phyloP scores from a whole-genome alignment of 2,113 vertebrate species.

The Elaphurus davidianus region DNA sequence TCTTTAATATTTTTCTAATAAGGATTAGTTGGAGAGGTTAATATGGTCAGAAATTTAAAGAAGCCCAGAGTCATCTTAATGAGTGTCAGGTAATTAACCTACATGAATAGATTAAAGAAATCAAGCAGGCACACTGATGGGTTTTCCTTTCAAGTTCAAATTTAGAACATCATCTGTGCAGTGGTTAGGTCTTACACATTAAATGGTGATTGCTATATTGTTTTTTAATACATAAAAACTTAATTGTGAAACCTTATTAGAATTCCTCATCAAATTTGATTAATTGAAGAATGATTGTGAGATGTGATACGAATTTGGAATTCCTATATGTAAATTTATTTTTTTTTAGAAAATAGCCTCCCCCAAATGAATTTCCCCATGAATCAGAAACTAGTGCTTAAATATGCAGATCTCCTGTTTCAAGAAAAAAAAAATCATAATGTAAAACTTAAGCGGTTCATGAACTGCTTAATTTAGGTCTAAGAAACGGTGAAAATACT shows the following conservation, averaged over 20 bases:
- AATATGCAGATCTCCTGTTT: neutral
- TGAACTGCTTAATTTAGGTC: neutral
- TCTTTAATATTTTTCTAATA: conserved; percentile 80
- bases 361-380: conserved; percentile 25
- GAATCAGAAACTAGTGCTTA: neutral
- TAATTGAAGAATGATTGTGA: conserved; percentile 65
- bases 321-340: conserved; percentile 36
- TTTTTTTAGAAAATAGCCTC: conserved; percentile 28
- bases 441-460: neutral
- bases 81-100: conserved; percentile 79
- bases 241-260: conserved; percentile 67
- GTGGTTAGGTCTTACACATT: conserved; percentile 60
- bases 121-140: conserved; percentile 67
- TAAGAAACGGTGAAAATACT: neutral
- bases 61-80: conserved; percentile 77
- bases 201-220: conserved; percentile 68
- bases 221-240: conserved; percentile 74
- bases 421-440: neutral
- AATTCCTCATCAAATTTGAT: conserved; percentile 71
- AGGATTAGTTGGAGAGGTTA: conserved; percentile 78
- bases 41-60: conserved; percentile 79
- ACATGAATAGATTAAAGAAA: conserved; percentile 78
- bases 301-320: conserved; percentile 63
- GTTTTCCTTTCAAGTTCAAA: conserved; percentile 78
- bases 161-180: conserved; percentile 72